Evolutionary conservation across 1,140 invertebrate genomes (phyloP).

Genomic region (Drosophila persimilis): DNA sequence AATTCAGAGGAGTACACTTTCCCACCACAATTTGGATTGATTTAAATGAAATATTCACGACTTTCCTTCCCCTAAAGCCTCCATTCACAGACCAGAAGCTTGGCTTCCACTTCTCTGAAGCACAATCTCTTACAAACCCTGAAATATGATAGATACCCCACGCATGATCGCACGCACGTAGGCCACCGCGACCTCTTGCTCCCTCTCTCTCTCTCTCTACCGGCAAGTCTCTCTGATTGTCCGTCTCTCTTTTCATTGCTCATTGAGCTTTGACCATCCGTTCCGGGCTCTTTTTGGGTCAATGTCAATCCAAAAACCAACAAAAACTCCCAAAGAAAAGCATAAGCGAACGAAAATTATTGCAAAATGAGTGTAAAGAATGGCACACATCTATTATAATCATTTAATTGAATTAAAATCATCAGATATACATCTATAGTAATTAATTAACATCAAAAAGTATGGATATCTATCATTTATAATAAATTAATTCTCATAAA

Average conservation of each 20-base stretch:
- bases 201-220: neutral
- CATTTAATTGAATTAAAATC: neutral
- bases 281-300: conserved; percentile 27
- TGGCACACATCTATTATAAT: neutral
- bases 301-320: conserved; percentile 26
- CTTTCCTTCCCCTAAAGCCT: too few relatives aligned
- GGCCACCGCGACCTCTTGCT: conserved; percentile 12
- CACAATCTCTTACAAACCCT: conserved; percentile 3
- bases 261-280: conserved; percentile 4
- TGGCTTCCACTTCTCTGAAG: conserved; percentile 15
- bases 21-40: too few relatives aligned
- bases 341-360: too few relatives aligned
- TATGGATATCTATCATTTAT: too few relatives aligned
- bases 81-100: neutral
- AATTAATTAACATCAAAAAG: too few relatives aligned
- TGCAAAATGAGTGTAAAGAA: neutral
- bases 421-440: too few relatives aligned
- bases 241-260: conserved; percentile 7
- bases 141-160: neutral
- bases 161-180: conserved; percentile 59
- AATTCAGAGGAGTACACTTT: too few relatives aligned
- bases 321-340: neutral
- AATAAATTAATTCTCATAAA: too few relatives aligned
- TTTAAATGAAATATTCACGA: too few relatives aligned
- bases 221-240: neutral